Evolutionary conservation across 2,888 invertebrate species (phyloP), one percentile per base, ranked within the genome.

Genomic region (Seladonia tumulorum): DNA sequence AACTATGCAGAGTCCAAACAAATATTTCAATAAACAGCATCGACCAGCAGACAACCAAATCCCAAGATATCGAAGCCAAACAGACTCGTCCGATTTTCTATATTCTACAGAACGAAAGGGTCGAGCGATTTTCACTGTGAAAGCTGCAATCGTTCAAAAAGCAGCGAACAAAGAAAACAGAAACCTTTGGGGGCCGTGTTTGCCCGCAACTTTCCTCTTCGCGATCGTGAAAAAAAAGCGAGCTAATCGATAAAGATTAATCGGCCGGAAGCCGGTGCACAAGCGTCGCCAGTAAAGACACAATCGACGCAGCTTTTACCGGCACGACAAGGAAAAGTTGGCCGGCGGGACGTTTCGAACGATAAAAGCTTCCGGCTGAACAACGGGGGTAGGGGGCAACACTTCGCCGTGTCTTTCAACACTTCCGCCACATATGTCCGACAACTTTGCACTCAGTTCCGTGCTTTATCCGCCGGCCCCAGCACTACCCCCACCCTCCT

Each of bases 381-480:
- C 86, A 75, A 76, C 86, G 79, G 12, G 83, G 79, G 81, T 78
- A 35, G 66, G 66, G 66, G 66, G 8, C 66, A 82, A 90, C 83
- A 85, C 78, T 82, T 84, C 73, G 74, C 74, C 81, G 79, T 79
- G 85, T 82, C 83, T 88, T 86, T 83, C 88, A 57, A 86, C 86
- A 84, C 77, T 82, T 87, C 79, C 82, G 80, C 77, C 88, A 82
- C 87, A 81, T 80, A 87, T 89, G 86, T 87, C 89, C 80, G 72
- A 90, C 86, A 91, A 92, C 90, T 91, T 91, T 89, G 86, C 86
- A 90, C 90, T 88, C 84, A 79, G 86, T 84, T 79, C 77, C 82
- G 74, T 71, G 82, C 83, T 88, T 86, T 86, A 84, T 72, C 79
- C 79, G 35, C 68, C 25, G 60, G 5, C 14, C 25, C 14, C 25